Conservation (phyloP, 2,888 invertebrate genomes). For the Pterobdella sp. region DNA sequence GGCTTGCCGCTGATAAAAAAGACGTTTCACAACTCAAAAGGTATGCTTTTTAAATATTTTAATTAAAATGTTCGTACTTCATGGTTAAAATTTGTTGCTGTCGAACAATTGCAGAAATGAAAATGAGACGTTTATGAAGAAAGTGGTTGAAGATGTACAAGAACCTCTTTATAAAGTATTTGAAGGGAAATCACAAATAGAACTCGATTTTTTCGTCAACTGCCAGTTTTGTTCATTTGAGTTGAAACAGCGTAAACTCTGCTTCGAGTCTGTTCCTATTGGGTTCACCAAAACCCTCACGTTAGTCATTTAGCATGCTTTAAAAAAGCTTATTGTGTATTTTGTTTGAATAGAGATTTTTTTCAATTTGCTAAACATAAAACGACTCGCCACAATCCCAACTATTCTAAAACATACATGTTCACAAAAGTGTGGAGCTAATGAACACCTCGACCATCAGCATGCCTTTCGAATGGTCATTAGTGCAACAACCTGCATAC, state of each 20-base stretch:
- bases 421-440: not conserved
- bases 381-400: too few species aligned
- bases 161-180: conserved; percentile 47
- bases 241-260: conserved; percentile 44
- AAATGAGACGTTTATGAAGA: conserved; percentile 42
- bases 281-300: conserved; percentile 50
- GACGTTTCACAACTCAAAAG: not conserved
- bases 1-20: conserved; percentile 43
- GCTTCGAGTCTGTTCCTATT: conserved; percentile 51
- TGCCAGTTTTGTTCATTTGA: conserved; percentile 48
- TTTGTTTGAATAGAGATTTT: too few species aligned
- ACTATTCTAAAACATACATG: too few species aligned
- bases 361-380: too few species aligned
- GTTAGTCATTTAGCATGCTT: conserved; percentile 42
- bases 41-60: not conserved
- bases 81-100: too few species aligned
- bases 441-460: conserved; percentile 6
- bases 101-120: too few species aligned
- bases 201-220: conserved; percentile 46
- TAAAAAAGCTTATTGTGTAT: too few species aligned
- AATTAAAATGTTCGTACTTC: not conserved
- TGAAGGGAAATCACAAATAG: conserved; percentile 44
- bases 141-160: conserved; percentile 49
- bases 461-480: not conserved
- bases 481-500: too few species aligned